Evolutionary conservation across 2,797 vertebrate genomes (phyloP).

Genomic region (Harpagifer antarcticus): DNA sequence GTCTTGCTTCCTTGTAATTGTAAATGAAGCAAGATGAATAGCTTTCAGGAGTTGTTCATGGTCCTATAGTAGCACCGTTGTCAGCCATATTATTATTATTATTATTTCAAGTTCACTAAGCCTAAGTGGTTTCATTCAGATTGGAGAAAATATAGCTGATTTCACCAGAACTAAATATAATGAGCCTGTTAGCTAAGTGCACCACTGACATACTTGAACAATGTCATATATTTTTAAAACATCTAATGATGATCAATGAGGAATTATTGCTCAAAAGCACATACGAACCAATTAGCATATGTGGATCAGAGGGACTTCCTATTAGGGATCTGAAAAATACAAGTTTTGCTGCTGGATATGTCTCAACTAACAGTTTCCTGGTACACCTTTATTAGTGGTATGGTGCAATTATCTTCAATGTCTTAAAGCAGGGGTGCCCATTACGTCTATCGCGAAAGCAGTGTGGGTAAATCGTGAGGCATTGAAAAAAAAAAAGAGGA

Average conservation of each 20-base stretch:
- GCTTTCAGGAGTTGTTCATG: conserved; percentile 14
- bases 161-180: conserved; percentile 37
- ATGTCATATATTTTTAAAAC: conserved; percentile 26
- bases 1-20: conserved; percentile 21
- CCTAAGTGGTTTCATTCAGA: conserved; percentile 11
- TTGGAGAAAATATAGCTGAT: neutral
- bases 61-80: conserved; percentile 22
- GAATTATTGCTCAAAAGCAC: conserved; percentile 25
- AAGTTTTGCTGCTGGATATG: conserved; percentile 28
- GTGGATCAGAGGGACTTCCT: conserved; percentile 27
- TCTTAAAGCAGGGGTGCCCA: neutral
- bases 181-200: conserved; percentile 19
- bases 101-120: conserved; percentile 34
- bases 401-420: conserved; percentile 24
- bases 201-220: conserved; percentile 40
- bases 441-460: too few species aligned
- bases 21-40: conserved; percentile 37
- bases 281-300: conserved; percentile 48
- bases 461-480: too few species aligned
- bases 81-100: conserved; percentile 12
- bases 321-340: conserved; percentile 21
- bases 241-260: conserved; percentile 43
- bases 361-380: conserved; percentile 11
- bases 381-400: conserved; percentile 20
- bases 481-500: too few species aligned